Conservation (phyloP, 2,113 vertebrate genomes). For the Tor tambroides region DNA sequence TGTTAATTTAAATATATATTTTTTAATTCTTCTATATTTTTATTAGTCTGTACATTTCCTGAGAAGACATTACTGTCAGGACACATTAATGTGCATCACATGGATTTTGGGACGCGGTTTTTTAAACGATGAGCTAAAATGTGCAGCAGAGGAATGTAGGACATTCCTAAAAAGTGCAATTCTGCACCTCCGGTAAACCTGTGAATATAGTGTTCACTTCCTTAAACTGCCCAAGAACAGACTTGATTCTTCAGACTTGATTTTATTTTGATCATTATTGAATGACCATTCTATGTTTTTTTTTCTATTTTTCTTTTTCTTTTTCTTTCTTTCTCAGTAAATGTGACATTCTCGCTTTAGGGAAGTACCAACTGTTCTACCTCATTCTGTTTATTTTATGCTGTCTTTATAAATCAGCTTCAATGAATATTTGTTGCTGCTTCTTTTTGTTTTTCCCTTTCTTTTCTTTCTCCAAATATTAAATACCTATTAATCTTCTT, state of each 20-base stretch:
- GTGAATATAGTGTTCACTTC: neutral
- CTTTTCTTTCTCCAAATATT: neutral
- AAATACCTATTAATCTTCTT: neutral
- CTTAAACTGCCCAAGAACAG: neutral
- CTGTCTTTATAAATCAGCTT: neutral
- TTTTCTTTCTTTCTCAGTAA: no score
- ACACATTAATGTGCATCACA: neutral
- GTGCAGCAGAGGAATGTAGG: neutral
- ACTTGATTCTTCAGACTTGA: neutral
- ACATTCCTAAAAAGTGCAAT: neutral
- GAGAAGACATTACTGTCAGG: neutral
- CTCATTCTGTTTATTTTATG: neutral
- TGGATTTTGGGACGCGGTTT: neutral
- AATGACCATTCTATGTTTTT: no score
- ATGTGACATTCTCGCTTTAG: neutral
- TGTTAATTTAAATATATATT: no score
- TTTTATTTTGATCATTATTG: no score
- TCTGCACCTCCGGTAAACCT: neutral
- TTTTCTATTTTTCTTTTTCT: no score
- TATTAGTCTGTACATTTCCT: neutral
- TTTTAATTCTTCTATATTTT: neutral
- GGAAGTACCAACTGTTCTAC: neutral
- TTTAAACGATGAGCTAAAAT: neutral
- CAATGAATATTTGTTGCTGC: neutral
- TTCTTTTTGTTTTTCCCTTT: neutral